These are phyloP conservation scores for Anadara kagoshimensis DNA, from an alignment of 1,140 invertebrate genomes.

Conservation along the genomic window DNA sequence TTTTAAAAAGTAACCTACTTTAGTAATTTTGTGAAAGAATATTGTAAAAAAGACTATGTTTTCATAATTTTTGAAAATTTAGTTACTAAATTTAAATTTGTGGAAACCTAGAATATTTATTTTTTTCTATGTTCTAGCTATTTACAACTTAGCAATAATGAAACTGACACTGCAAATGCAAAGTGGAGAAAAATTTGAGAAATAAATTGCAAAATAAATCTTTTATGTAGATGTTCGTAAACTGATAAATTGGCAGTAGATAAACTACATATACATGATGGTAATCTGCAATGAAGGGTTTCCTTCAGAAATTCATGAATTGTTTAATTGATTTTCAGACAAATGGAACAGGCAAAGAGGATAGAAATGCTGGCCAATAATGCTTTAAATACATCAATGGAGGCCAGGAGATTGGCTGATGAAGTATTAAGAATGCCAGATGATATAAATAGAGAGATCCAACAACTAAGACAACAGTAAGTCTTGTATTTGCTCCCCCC, in stretches of 20 bases:
- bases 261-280: no score
- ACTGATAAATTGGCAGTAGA: neutral
- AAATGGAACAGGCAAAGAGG: slow-evolving; percentile 84
- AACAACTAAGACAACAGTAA: slow-evolving; percentile 64
- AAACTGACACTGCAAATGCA: no score
- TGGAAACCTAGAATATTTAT: no score
- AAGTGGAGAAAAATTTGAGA: no score
- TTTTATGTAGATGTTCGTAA: no score
- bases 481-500: slow-evolving; percentile 8
- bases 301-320: slow-evolving; percentile 1
- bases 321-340: slow-evolving; percentile 71
- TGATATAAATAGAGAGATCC: slow-evolving; percentile 76
- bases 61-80: no score
- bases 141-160: no score
- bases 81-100: no score
- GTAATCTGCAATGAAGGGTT: neutral
- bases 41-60: no score
- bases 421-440: slow-evolving; percentile 86
- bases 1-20: no score
- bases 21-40: neutral
- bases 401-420: slow-evolving; percentile 87
- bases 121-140: no score
- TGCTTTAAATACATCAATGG: slow-evolving; percentile 87
- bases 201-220: no score
- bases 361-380: slow-evolving; percentile 86